Evolutionary conservation across 2,113 vertebrate species (phyloP).

Genomic region (Haemorhous mexicanus): DNA sequence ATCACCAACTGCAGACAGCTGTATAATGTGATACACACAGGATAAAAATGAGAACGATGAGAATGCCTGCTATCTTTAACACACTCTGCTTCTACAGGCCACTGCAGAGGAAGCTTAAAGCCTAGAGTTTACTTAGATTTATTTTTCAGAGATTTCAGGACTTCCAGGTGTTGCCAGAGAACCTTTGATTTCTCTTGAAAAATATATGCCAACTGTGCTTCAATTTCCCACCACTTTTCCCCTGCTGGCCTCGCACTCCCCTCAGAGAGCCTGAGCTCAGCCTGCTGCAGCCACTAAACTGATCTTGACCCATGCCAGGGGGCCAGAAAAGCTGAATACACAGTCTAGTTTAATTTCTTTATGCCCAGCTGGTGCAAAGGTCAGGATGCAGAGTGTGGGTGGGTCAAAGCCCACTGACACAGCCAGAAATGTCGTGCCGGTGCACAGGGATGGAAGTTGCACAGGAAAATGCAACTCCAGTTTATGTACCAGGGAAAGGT

Average conservation of each 20-base stretch:
- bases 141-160: not conserved
- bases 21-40: not conserved
- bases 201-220: not conserved
- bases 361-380: not conserved
- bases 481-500: not conserved
- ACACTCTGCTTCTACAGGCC: not conserved
- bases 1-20: not conserved
- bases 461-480: not conserved
- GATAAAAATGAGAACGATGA: not conserved
- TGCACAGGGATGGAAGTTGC: not conserved
- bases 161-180: not conserved
- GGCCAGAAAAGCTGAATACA: not conserved
- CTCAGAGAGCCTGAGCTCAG: not conserved
- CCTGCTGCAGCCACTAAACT: not conserved
- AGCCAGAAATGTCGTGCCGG: fast-evolving
- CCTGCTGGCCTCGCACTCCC: not conserved
- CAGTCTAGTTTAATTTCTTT: constrained; percentile 12
- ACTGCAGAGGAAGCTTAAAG: not conserved
- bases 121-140: not conserved
- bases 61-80: not conserved
- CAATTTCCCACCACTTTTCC: not conserved
- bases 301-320: not conserved
- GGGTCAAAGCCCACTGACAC: not conserved
- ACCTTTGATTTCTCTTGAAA: not conserved
- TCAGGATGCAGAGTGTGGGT: not conserved